These are phyloP conservation scores for Donacobius atricapilla DNA, from an alignment of 2,113 vertebrate genomes.

Conservation along the genomic window DNA sequence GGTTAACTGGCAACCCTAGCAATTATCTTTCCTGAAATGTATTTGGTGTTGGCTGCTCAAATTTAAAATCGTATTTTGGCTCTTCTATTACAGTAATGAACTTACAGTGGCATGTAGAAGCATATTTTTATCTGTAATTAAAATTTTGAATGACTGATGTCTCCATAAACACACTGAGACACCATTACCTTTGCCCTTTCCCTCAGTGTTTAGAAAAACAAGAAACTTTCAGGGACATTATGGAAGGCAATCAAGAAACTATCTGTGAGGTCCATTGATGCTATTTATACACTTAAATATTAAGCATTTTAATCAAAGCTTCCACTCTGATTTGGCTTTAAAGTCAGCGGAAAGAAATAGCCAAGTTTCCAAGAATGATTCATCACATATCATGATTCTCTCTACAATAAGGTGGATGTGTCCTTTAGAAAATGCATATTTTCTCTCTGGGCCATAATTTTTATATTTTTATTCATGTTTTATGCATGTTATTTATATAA, in stretches of 20 bases:
- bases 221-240: background rate
- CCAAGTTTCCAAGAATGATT: background rate
- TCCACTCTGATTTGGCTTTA: background rate
- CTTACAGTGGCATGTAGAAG: background rate
- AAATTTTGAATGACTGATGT: background rate
- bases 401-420: background rate
- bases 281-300: background rate
- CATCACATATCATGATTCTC: too few relatives aligned
- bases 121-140: background rate
- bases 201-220: background rate
- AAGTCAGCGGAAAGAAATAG: background rate
- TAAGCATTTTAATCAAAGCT: background rate
- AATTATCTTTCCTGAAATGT: background rate
- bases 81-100: background rate
- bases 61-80: background rate
- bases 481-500: background rate
- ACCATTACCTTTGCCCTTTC: rapidly evolving
- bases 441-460: background rate
- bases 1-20: background rate
- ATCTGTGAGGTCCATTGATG: background rate
- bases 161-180: background rate
- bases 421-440: background rate
- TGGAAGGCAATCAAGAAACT: background rate
- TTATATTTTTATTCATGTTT: background rate
- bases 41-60: background rate